Conservation (phyloP, 2,797 vertebrate species). For the Sebastes matsubarae region DNA sequence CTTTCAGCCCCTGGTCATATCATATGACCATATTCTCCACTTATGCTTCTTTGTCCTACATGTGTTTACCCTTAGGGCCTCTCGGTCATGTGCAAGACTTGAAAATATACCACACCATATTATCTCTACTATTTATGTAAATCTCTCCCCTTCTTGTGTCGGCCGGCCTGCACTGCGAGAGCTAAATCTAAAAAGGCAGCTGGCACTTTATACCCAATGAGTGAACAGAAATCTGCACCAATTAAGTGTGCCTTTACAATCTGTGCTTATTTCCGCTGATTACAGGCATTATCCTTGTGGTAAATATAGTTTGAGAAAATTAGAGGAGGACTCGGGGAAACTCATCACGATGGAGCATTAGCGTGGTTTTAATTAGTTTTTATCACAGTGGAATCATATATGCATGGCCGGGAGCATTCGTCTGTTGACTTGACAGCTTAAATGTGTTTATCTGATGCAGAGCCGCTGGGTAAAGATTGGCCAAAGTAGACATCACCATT, state of each 20-base stretch:
- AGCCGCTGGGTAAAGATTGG: constrained; percentile 13
- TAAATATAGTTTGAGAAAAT: constrained; percentile 50
- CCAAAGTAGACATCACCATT: neutral
- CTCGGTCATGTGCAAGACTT: too few relatives aligned
- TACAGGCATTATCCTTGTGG: constrained; percentile 16
- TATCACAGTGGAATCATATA: constrained; percentile 25
- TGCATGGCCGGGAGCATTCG: constrained; percentile 37
- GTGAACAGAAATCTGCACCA: constrained; percentile 28
- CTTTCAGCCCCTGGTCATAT: too few relatives aligned
- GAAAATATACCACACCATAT: too few relatives aligned
- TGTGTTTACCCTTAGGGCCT: too few relatives aligned
- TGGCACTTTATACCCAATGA: constrained; percentile 34
- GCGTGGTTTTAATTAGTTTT: constrained; percentile 55
- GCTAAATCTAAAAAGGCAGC: constrained; percentile 46
- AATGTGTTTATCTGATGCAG: constrained; percentile 47
- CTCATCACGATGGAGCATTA: constrained; percentile 33
- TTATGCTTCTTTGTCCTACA: too few relatives aligned
- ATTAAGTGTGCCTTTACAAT: constrained; percentile 38
- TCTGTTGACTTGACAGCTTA: constrained; percentile 49
- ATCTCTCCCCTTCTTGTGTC: constrained; percentile 51
- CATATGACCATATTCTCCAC: too few relatives aligned
- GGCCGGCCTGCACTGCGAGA: constrained; percentile 27
- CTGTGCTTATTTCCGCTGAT: constrained; percentile 42
- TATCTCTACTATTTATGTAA: constrained; percentile 65
- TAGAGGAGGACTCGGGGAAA: constrained; percentile 9